Percentiles rank a stretch among this genome's conserved stretches.
Evolutionary conservation across 2,113 vertebrate genomes (phyloP).

Genomic region (Cottus gobio): DNA sequence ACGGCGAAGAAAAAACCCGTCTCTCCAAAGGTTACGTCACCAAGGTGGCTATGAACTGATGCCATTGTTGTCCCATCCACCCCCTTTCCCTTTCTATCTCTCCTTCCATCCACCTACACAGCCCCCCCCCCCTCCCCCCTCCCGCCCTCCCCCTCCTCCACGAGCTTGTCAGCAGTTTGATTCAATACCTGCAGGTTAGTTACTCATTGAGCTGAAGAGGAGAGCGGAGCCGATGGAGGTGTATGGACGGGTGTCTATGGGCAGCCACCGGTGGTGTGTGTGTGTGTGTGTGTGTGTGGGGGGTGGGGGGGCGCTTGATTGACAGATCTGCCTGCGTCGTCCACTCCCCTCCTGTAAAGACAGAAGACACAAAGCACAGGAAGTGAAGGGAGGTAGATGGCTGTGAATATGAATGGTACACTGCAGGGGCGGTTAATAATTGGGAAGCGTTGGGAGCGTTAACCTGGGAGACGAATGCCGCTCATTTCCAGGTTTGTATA

Average conservation of each 20-base stretch:
- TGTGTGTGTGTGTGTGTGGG: too few species aligned
- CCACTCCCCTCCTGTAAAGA: constrained; percentile 77
- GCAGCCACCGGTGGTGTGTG: constrained; percentile 47
- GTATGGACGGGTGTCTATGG: constrained; percentile 73
- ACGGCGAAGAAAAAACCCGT: constrained; percentile 39
- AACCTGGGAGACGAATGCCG: constrained; percentile 45
- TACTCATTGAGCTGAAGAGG: constrained; percentile 83
- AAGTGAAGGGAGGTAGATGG: constrained; percentile 75
- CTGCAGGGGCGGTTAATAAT: constrained; percentile 81
- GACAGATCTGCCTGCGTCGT: constrained; percentile 82
- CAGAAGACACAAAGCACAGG: constrained; percentile 79
- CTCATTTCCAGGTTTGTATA: too few species aligned
- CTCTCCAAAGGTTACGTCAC: constrained; percentile 72
- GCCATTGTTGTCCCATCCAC: constrained; percentile 74
- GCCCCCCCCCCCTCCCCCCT: constrained; percentile 24
- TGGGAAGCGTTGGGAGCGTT: constrained; percentile 76
- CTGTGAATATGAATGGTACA: constrained; percentile 74
- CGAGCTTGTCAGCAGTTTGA: constrained; percentile 82
- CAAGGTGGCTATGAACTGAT: constrained; percentile 73
- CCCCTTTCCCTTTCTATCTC: constrained; percentile 51
- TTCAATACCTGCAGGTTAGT: constrained; percentile 85
- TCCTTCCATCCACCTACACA: constrained; percentile 69
- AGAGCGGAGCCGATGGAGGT: constrained; percentile 68
- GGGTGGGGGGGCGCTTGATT: constrained; percentile 61
- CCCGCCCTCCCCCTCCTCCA: constrained; percentile 36